Conservation (phyloP, 53 echinoderm and acorn worm genomes). For the Echinometra lucunter region DNA sequence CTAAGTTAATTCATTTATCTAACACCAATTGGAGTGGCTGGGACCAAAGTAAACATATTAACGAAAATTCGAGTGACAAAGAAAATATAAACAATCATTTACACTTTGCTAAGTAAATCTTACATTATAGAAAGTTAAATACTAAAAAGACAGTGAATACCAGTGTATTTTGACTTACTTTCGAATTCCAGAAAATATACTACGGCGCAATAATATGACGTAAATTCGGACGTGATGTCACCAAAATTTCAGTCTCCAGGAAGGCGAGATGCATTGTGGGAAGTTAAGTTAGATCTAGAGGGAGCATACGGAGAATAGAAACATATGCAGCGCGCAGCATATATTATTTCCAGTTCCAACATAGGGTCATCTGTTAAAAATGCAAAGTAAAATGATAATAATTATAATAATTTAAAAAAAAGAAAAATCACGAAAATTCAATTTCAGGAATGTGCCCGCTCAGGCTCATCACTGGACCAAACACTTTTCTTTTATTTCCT, state of each 20-base stretch:
- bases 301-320: no score
- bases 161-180: background rate
- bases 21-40: background rate
- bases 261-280: background rate
- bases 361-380: no score
- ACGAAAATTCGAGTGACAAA: background rate
- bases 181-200: background rate
- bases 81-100: background rate
- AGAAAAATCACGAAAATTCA: no score
- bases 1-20: background rate
- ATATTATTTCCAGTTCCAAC: no score
- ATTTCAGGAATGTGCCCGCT: no score
- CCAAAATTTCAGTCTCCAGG: background rate
- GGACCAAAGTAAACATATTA: background rate
- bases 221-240: background rate
- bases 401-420: no score
- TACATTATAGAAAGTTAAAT: background rate
- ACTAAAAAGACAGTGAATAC: background rate
- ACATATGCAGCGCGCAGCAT: no score
- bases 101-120: background rate
- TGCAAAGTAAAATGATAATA: no score
- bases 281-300: no score
- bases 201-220: slow-evolving; percentile 13
- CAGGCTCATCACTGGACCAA: no score
- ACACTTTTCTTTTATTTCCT: no score